Percentiles rank a stretch among this genome's conserved stretches.
Evolutionary conservation across 2,797 vertebrate species (phyloP).

Genomic region (Apogon hyalosoma): DNA sequence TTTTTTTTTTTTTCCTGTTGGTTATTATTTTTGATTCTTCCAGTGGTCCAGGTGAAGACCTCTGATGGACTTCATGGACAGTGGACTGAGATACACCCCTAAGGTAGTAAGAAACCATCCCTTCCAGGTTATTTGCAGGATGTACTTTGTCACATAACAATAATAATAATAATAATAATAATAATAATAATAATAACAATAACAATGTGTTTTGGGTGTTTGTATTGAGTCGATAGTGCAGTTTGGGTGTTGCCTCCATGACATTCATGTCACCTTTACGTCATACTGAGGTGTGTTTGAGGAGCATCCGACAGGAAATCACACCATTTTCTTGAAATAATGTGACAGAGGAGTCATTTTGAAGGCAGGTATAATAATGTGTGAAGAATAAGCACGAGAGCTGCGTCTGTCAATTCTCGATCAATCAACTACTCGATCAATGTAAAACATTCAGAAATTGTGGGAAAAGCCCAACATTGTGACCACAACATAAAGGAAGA

Average conservation of each 20-base stretch:
- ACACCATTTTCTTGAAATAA: too few species aligned
- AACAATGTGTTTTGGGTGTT: background rate
- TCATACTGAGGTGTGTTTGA: background rate
- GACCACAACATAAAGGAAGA: too few species aligned
- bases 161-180: too few species aligned
- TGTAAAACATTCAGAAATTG: too few species aligned
- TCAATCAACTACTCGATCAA: too few species aligned
- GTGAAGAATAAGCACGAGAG: too few species aligned
- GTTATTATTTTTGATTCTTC: background rate
- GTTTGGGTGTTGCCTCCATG: background rate
- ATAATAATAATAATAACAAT: too few species aligned
- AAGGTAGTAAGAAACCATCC: slow-evolving; percentile 53
- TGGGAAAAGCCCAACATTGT: too few species aligned
- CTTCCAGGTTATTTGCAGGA: accelerated
- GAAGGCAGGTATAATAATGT: too few species aligned
- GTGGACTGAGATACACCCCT: slow-evolving; percentile 78
- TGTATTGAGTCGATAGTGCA: background rate
- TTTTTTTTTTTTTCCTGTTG: background rate
- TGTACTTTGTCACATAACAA: too few species aligned
- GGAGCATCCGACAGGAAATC: background rate
- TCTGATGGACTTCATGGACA: slow-evolving; percentile 80
- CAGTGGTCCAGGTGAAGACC: background rate
- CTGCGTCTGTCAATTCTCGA: too few species aligned
- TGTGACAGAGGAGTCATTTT: too few species aligned
- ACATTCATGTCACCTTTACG: background rate